phyloP scores from a whole-genome alignment of 2,888 invertebrate species.

The Synanthedon myopaeformis region DNA sequence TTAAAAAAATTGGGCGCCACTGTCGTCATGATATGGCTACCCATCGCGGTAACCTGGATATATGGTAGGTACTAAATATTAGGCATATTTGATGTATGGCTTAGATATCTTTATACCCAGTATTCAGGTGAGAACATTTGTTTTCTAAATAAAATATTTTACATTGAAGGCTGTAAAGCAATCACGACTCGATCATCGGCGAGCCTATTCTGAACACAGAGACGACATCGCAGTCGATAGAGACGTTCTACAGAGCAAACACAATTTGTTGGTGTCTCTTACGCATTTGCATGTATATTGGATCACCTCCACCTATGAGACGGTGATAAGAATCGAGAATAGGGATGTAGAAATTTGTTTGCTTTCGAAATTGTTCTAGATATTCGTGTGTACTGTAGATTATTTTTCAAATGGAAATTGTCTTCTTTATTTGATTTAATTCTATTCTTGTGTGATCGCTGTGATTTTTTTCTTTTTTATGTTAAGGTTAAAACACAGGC shows the following conservation, averaged over 20 bases:
- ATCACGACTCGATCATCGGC: neutral
- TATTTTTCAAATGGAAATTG: too few relatives aligned
- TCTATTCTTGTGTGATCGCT: too few relatives aligned
- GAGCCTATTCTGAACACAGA: neutral
- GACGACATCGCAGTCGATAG: neutral
- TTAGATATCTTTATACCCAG: neutral
- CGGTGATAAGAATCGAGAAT: neutral
- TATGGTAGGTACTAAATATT: too few relatives aligned
- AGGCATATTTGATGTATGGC: neutral
- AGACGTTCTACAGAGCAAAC: neutral
- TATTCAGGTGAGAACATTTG: neutral
- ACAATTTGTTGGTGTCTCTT: conserved; percentile 1
- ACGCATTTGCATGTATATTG: conserved; percentile 1
- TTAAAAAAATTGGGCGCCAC: too few relatives aligned
- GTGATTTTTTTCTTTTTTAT: too few relatives aligned
- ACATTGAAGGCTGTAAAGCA: neutral
- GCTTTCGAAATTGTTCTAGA: neutral
- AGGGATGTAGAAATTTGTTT: neutral
- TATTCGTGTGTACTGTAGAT: neutral
- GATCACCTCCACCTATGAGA: neutral
- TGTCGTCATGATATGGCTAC: too few relatives aligned
- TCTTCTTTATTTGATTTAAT: too few relatives aligned
- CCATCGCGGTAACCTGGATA: too few relatives aligned
- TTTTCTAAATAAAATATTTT: neutral
- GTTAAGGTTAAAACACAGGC: too few relatives aligned